Evolutionary conservation across 2,797 vertebrate genomes (phyloP).

Genomic region (Stomatorhinus walkeri): DNA sequence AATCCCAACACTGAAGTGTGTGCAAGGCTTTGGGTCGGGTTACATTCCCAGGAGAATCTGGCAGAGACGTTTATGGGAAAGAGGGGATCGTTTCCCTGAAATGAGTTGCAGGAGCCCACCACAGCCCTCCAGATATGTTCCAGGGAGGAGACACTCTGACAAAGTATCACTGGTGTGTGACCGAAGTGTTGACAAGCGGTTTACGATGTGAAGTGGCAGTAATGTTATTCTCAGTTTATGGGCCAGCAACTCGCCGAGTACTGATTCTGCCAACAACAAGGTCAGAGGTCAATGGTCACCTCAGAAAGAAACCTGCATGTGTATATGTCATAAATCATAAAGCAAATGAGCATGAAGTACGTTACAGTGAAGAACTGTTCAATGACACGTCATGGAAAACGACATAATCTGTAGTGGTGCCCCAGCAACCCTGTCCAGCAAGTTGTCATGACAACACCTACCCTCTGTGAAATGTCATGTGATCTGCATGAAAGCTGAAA

Average conservation of each 20-base stretch:
- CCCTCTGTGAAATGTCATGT: background rate
- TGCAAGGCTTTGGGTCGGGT: background rate
- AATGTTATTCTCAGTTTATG: background rate
- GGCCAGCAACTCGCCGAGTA: background rate
- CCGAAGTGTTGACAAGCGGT: background rate
- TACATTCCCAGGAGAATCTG: constrained; percentile 3
- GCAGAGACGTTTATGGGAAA: background rate
- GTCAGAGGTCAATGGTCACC: background rate
- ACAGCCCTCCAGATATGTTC: background rate
- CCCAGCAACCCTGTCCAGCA: background rate
- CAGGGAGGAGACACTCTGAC: background rate
- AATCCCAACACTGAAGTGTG: background rate
- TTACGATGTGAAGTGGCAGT: background rate
- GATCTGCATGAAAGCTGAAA: background rate
- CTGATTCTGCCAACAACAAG: background rate
- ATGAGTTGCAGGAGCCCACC: background rate
- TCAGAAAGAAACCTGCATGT: background rate
- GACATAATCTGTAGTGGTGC: background rate
- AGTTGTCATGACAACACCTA: background rate
- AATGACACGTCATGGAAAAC: background rate
- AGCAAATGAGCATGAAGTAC: background rate
- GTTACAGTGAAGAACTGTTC: background rate
- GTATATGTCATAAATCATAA: background rate
- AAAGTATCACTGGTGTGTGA: background rate
- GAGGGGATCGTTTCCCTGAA: background rate